Evolutionary conservation across 2,888 invertebrate species (phyloP).

Genomic region (Synanthedon formicaeformis): DNA sequence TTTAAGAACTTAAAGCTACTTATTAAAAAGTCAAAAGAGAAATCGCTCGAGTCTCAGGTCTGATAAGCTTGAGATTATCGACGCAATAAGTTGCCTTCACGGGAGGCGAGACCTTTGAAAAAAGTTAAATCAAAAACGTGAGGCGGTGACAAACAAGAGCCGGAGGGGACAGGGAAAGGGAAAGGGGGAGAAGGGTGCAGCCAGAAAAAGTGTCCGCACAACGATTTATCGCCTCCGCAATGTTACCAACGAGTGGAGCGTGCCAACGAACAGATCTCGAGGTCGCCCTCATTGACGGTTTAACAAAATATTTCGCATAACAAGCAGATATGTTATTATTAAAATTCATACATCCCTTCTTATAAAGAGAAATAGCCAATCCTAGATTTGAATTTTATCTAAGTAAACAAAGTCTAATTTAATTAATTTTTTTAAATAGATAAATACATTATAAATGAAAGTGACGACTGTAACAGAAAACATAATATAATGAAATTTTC

Average conservation of each 20-base stretch:
- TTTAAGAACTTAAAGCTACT: too few relatives aligned
- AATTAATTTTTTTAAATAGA: too few relatives aligned
- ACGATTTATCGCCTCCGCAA: slow-evolving; percentile 46
- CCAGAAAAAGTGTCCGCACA: slow-evolving; percentile 27
- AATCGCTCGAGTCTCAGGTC: not conserved
- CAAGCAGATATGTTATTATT: not conserved
- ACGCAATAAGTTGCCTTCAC: slow-evolving; percentile 25
- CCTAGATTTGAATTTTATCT: too few relatives aligned
- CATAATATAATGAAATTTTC: too few relatives aligned
- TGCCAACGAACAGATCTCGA: slow-evolving; percentile 15
- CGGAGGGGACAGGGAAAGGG: slow-evolving; percentile 3
- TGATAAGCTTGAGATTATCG: slow-evolving; percentile 9
- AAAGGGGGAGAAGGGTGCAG: slow-evolving; percentile 4
- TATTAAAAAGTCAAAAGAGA: too few relatives aligned
- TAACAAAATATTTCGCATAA: not conserved
- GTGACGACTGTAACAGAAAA: too few relatives aligned
- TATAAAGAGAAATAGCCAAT: too few relatives aligned
- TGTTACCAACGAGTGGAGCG: slow-evolving; percentile 10
- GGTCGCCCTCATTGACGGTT: not conserved
- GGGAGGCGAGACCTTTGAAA: slow-evolving; percentile 24
- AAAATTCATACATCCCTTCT: too few relatives aligned
- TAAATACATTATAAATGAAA: too few relatives aligned
- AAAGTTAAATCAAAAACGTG: slow-evolving; percentile 60
- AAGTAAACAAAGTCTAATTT: too few relatives aligned
- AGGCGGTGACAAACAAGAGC: slow-evolving; percentile 35